Evolutionary conservation across 2,888 invertebrate genomes (phyloP).

Genomic region (Aporophyla lueneburgensis): DNA sequence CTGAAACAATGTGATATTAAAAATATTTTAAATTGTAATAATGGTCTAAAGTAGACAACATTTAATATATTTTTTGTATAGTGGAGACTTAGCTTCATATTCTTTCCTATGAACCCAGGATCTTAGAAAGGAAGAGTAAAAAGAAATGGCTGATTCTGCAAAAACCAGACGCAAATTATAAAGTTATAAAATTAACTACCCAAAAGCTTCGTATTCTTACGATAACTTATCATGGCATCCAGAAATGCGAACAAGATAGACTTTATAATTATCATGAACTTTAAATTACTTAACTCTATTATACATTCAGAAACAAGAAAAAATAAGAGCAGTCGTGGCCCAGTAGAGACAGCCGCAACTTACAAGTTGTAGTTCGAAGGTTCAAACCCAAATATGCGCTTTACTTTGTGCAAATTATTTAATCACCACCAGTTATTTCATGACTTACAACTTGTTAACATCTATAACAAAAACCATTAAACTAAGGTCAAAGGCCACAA

Average conservation of each 20-base stretch:
- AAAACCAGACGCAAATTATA: no score
- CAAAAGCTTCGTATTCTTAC: background rate
- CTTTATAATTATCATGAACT: background rate
- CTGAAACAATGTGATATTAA: slow-evolving; percentile 31
- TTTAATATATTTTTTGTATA: background rate
- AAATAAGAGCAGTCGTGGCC: no score
- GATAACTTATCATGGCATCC: background rate
- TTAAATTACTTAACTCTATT: background rate
- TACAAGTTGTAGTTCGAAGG: no score
- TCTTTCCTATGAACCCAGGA: background rate
- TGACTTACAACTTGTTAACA: background rate
- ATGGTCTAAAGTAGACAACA: background rate
- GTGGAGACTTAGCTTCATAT: background rate
- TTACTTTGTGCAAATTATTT: no score
- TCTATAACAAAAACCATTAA: background rate
- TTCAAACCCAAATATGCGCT: no score
- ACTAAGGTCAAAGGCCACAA: background rate
- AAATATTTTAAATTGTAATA: background rate
- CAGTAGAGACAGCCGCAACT: no score
- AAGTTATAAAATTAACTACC: no score
- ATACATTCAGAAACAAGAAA: no score
- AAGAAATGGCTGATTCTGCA: no score
- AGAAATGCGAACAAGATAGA: background rate
- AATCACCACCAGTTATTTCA: no score
- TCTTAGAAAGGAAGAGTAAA: no score